Percentiles rank a stretch among this genome's conserved stretches.
Conservation (phyloP, 2,888 invertebrate species). For the Carterocephalus palaemon region DNA sequence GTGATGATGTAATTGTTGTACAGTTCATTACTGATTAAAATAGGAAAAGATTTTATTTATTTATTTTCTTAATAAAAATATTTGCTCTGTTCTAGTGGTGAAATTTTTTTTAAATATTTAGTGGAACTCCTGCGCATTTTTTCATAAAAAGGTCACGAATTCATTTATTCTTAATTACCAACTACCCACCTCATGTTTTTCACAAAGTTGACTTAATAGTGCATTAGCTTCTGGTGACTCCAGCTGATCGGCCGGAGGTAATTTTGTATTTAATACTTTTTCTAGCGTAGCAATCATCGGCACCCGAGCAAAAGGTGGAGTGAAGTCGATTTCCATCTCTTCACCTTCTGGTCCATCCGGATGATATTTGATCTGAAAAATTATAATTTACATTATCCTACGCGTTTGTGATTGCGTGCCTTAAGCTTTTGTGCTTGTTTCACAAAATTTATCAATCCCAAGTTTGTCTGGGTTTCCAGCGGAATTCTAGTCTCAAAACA, state of each 20-base stretch:
- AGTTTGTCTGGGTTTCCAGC: too few species aligned
- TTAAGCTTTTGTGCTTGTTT: too few species aligned
- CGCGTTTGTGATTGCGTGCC: too few species aligned
- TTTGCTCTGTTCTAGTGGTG: too few species aligned
- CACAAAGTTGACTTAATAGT: constrained; percentile 89
- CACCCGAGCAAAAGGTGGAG: constrained; percentile 96
- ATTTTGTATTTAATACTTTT: constrained; percentile 85
- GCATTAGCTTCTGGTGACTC: constrained; percentile 84
- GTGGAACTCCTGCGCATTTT: background rate
- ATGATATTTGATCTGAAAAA: constrained; percentile 85
- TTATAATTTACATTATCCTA: too few species aligned
- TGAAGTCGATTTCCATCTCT: constrained; percentile 94
- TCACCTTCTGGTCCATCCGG: constrained; percentile 93
- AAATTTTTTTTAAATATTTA: background rate
- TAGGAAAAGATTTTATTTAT: too few species aligned
- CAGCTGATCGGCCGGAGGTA: constrained; percentile 84
- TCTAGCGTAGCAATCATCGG: constrained; percentile 96
- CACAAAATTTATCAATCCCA: too few species aligned
- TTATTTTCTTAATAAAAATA: too few species aligned
- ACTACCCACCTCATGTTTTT: constrained; percentile 78
- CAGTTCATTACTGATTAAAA: too few species aligned
- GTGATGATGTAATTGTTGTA: too few species aligned
- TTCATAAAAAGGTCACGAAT: background rate
- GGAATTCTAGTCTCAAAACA: too few species aligned
- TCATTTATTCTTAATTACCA: background rate